Conservation (phyloP, 2,888 invertebrate species). For the Aromia moschata region DNA sequence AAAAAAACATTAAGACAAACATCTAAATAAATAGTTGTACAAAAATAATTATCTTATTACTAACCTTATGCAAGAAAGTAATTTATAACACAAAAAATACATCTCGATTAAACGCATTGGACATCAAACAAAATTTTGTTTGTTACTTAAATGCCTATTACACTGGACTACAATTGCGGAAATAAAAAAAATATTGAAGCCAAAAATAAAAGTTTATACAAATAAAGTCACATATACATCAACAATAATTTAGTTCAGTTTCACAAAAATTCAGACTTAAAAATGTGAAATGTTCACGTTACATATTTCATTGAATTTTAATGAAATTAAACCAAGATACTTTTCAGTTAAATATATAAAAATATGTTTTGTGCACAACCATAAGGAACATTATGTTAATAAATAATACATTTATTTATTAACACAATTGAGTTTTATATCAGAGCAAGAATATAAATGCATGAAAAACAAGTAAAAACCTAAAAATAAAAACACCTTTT, state of each 20-base stretch:
- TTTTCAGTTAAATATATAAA: slow-evolving; percentile 30
- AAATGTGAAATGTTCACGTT: neutral
- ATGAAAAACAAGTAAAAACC: slow-evolving; percentile 13
- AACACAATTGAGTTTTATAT: slow-evolving; percentile 17
- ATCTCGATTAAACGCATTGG: neutral
- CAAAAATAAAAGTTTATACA: slow-evolving; percentile 13
- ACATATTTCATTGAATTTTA: neutral
- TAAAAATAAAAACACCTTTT: slow-evolving; percentile 14
- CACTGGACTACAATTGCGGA: slow-evolving; percentile 12
- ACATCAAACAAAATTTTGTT: slow-evolving; percentile 11
- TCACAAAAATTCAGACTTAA: neutral
- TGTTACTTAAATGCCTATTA: slow-evolving; percentile 11
- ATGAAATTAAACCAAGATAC: slow-evolving; percentile 7
- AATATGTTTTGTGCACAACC: slow-evolving; percentile 46
- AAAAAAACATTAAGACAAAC: slow-evolving; percentile 36
- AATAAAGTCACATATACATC: slow-evolving; percentile 15
- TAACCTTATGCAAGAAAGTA: slow-evolving; percentile 32
- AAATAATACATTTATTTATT: slow-evolving; percentile 12
- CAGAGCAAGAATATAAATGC: slow-evolving; percentile 25
- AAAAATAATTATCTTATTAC: slow-evolving; percentile 47
- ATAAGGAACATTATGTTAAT: slow-evolving; percentile 27
- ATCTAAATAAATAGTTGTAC: slow-evolving; percentile 50
- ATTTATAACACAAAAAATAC: slow-evolving; percentile 31
- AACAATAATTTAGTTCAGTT: slow-evolving; percentile 4
- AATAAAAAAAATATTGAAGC: slow-evolving; percentile 13